Base-by-base conservation (phyloP, 64 coral and sea anemone species). In the Dendrophyllia cribrosa region DNA sequence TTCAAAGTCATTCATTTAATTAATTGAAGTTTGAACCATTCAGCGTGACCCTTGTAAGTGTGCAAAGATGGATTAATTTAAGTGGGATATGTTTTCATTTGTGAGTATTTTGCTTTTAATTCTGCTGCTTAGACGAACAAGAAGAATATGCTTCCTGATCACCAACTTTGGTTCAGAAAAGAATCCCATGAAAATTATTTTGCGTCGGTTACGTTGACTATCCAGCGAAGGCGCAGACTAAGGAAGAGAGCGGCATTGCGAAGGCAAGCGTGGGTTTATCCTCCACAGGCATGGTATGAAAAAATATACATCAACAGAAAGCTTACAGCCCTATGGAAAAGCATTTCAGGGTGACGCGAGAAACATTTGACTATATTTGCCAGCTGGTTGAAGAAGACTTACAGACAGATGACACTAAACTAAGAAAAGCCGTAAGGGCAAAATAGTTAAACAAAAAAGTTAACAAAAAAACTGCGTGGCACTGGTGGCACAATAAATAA, bases 381-480 rank as follows among this genome's bases (percentile, higher is more conserved):
- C 75, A 78, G 49, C 51, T 78, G 20, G 10, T 72, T 72, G 12
- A 24, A 34, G 9, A 5, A 19, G 88, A 89, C 60, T 78, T 89
- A 21, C 56, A 59, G 66, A 79, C 20, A 79, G 6, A 90, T 48
- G 75, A 78, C 47, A 90, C 88, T 46, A 66, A 48, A 79, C 20
- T 90, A 43, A n/a, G 73, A 66, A 79, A 78, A 79, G 88, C 24
- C 4, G 64, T 58, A 55, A 34, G 34, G 34, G 34, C 34, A 34
- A 34, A 34, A 34, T 34, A 34, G 34, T 34, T 34, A 2, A 34
- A 34, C 34, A 34, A 34, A 34, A 34, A 34, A 34, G 34, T 34
- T 34, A 34, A n/a, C n/a, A 34, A 34, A 34, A 34, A 34, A 34
- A 34, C 34, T 34, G 34, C 34, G 34, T 34, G 34, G 34, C 34